Base-by-base conservation (phyloP, 2,113 vertebrate genomes). In the Delphinus delphis region DNA sequence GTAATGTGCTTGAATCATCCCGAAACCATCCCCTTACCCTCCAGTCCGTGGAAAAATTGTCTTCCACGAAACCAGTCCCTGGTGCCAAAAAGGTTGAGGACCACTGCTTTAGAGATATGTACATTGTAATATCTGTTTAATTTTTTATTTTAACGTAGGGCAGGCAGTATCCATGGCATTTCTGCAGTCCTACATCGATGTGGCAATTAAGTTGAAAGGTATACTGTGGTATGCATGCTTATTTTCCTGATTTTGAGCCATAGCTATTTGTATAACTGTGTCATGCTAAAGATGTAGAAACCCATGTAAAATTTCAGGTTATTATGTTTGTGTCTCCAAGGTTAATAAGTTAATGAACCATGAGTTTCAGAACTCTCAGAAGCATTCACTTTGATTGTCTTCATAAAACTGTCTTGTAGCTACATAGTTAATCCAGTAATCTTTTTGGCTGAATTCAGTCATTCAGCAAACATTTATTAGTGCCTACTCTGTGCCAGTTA, bases 101-200 rank as follows among this genome's bases (percentile, higher is more conserved):
- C 53, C 53, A 18, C 15, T 90, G 36, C 76, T 95, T 77, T 92
- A 70, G 58, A 89, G 50, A 94, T 63, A 85, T 2, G 6, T 26
- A 74, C 80, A 12, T 86, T 90, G 26, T 94, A 86, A 76, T 58
- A 86, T 74, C 50, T 96, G 9, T 88, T 93, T 55, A 55, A 92
- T 50, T 95, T 36, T 97, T 96, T 58, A 82, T 94, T 96, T 74
- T 92, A 91, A 98, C 99, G 31, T 95, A 99, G 99, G 99, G 99
- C 99, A 99, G 68, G 99, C 99, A 2, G 99, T 99, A 94, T 99
- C 99, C 23, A 98, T 98, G 98, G 98, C 98, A 38, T 98, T 99
- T 76, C 98, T 99, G 94, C 98, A 96, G 20, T 99, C 99, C 0
- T 99, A 99, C 94, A 38, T 97, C 0, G 99, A 99, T 85, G 99